These are phyloP conservation scores for Syngnathoides biaculeatus DNA, from an alignment of 2,113 vertebrate species.

Conservation along the genomic window DNA sequence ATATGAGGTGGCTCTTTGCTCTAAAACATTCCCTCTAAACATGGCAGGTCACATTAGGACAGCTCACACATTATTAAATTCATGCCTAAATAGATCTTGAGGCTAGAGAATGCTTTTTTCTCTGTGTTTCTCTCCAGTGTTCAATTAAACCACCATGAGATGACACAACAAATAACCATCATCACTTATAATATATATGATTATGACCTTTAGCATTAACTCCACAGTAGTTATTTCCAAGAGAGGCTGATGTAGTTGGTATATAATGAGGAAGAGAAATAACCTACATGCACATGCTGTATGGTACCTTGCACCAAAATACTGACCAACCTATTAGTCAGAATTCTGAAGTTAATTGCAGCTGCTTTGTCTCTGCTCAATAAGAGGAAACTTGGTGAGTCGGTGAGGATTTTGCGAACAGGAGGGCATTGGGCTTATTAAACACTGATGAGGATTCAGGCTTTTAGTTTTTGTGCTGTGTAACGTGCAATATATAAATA, in stretches of 20 bases:
- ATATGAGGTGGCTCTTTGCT: not conserved
- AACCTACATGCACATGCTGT: not conserved
- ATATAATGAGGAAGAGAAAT: slow-evolving; percentile 9
- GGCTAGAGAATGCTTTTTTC: not conserved
- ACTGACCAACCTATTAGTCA: slow-evolving; percentile 31
- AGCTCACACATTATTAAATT: slow-evolving; percentile 16
- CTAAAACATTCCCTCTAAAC: not conserved
- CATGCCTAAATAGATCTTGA: slow-evolving; percentile 4
- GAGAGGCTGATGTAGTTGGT: slow-evolving; percentile 12
- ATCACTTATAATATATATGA: slow-evolving; percentile 12
- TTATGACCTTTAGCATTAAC: slow-evolving; percentile 1
- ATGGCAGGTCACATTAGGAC: slow-evolving; percentile 8
- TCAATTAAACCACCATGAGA: not conserved
- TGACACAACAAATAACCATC: slow-evolving; percentile 3
- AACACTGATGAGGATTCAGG: not conserved
- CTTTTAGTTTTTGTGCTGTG: not conserved
- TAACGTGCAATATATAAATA: no score
- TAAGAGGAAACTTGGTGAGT: slow-evolving; percentile 26
- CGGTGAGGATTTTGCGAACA: slow-evolving; percentile 24
- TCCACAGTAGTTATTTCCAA: slow-evolving; percentile 19
- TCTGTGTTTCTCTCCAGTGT: slow-evolving; percentile 8
- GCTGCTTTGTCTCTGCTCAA: slow-evolving; percentile 31
- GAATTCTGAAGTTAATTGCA: slow-evolving; percentile 33
- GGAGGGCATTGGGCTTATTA: slow-evolving; percentile 16
- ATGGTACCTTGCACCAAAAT: not conserved